Base-by-base conservation (phyloP, 1,140 invertebrate genomes). In the Onthophagus taurus region DNA sequence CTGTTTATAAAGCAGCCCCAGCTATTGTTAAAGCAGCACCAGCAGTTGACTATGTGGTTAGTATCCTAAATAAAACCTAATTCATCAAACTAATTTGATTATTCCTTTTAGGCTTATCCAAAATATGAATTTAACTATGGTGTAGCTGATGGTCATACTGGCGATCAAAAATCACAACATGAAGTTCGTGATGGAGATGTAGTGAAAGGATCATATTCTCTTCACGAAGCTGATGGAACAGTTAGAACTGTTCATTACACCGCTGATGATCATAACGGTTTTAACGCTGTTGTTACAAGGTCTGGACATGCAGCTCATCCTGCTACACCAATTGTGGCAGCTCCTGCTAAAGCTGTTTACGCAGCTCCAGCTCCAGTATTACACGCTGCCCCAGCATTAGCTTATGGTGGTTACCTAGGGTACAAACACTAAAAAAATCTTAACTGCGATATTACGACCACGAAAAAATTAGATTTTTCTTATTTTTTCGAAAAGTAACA, bases 31-130 rank as follows among this genome's bases (percentile, higher is more conserved):
- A 52, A 42, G 47, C 50, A 19, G 50, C 50, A 3, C 50, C 42
- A 9, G 36, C 50, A n/a, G 47, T 52, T 17, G 50, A 52, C 34
- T 52, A 52, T 36, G 50, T 47, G 13, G 50, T 52, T 47, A 52
- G 47, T 46, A 33, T n/a, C n/a, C n/a, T n/a, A n/a, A n/a, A n/a
- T n/a, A n/a, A n/a, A n/a, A n/a, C n/a, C n/a, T n/a, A n/a, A n/a
- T n/a, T n/a, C n/a, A n/a, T n/a, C n/a, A n/a, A n/a, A n/a, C n/a
- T n/a, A n/a, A 19, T 36, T 5, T 36, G 2, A 18, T 2, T 3
- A 18, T 11, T 8, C 9, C 12, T 37, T 37, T n/a, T 13, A 37
- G 35, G 35, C 38, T 14, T 31, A 42, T 42, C 38, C 38, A 2
- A 26, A 42, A 26, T 42, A 42, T n/a, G 38, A 26, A 42, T 42